phyloP scores from a whole-genome alignment of 2,113 vertebrate species.

The Eira barbara region DNA sequence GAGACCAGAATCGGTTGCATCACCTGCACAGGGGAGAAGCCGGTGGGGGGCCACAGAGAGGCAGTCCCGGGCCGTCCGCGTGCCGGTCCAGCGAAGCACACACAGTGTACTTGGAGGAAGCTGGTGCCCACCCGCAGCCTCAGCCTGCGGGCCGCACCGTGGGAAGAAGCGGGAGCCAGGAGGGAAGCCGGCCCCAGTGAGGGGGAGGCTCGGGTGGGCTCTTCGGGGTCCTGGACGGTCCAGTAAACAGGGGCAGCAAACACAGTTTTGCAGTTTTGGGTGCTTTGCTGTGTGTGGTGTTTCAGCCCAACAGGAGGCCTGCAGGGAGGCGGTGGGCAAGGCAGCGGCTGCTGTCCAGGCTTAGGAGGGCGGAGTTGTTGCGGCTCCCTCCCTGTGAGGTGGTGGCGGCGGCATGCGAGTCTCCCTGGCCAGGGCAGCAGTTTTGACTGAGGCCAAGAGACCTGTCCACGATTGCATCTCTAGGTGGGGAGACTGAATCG shows the following conservation, averaged over 20 bases:
- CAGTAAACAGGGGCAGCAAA: conserved; percentile 71
- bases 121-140: conserved; percentile 66
- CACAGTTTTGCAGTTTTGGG: background rate
- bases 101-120: conserved; percentile 82
- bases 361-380: conserved; percentile 40
- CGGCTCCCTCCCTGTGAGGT: conserved; percentile 69
- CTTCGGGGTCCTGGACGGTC: conserved; percentile 56
- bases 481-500: conserved; percentile 59
- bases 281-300: background rate
- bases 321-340: conserved; percentile 73
- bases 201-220: conserved; percentile 49
- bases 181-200: conserved; percentile 52
- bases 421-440: conserved; percentile 58
- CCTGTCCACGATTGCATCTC: conserved; percentile 66
- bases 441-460: conserved; percentile 72
- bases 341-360: conserved; percentile 75
- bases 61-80: conserved; percentile 71
- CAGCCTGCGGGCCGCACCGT: background rate
- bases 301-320: conserved; percentile 65
- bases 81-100: conserved; percentile 79
- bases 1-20: conserved; percentile 77
- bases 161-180: conserved; percentile 73
- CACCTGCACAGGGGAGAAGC: conserved; percentile 80
- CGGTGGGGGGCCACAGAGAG: conserved; percentile 77
- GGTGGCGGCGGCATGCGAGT: conserved; percentile 77